Conservation (phyloP, 1,140 invertebrate genomes). For the Drosophila navojoa region DNA sequence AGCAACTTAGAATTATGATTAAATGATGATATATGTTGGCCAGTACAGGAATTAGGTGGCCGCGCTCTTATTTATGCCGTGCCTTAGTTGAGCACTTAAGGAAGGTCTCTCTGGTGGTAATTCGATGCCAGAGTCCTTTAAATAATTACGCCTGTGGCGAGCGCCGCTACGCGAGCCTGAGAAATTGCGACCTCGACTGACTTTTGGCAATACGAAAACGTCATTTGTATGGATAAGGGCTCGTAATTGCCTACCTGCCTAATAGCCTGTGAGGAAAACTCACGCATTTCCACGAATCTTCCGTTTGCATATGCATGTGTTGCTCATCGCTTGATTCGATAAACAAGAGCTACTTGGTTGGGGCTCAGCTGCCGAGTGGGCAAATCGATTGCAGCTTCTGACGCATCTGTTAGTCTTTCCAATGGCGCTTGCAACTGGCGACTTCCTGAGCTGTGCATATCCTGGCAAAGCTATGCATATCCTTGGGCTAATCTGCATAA, state of each 20-base stretch:
- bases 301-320: not conserved
- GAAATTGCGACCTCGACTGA: not conserved
- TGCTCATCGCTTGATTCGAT: not conserved
- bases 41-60: not conserved
- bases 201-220: not conserved
- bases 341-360: not conserved
- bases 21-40: not conserved
- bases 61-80: not conserved
- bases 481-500: conserved; percentile 63
- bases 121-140: not conserved
- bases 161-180: not conserved
- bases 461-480: conserved; percentile 29
- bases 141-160: not conserved
- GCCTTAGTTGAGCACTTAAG: not conserved
- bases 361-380: not conserved
- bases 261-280: not conserved
- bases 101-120: not conserved
- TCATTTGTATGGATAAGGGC: not conserved
- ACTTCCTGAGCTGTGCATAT: conserved; percentile 53
- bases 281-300: not conserved
- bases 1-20: conserved; percentile 1
- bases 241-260: not conserved
- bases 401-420: conserved; percentile 7
- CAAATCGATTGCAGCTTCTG: conserved; percentile 24
- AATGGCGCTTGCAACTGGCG: conserved; percentile 26